Conservation (phyloP, 2,113 vertebrate genomes). For the Atrichornis clamosus region DNA sequence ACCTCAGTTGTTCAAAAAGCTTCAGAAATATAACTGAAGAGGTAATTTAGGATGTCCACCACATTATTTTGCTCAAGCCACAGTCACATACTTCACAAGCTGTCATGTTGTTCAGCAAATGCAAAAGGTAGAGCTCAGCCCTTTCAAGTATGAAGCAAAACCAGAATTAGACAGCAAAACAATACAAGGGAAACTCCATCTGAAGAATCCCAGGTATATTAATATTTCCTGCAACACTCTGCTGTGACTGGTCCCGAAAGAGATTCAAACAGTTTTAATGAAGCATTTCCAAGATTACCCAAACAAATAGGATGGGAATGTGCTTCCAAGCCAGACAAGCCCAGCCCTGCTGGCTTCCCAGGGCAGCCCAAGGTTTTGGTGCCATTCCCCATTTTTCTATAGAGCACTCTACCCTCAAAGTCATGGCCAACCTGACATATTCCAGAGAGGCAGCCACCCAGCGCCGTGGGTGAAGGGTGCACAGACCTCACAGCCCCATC, state of each 20-base stretch:
- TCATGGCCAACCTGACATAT: rapidly evolving
- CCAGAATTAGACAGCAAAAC: not conserved
- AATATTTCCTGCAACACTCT: not conserved
- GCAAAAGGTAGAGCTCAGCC: not conserved
- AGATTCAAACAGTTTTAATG: not conserved
- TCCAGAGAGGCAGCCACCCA: not conserved
- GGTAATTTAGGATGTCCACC: not conserved
- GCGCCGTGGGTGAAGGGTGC: not conserved
- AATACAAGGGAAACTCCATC: not conserved
- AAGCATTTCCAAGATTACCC: not conserved
- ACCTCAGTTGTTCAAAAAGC: not conserved
- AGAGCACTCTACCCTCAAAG: rapidly evolving
- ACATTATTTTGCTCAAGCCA: not conserved
- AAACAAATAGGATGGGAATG: not conserved
- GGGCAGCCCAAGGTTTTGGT: rapidly evolving
- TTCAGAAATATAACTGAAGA: not conserved
- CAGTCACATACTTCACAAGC: not conserved
- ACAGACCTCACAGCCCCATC: not conserved
- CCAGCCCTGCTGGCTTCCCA: not conserved
- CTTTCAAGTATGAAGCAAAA: constrained; percentile 7
- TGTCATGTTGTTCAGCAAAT: not conserved
- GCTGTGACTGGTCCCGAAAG: not conserved
- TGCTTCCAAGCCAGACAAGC: not conserved
- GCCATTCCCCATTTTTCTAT: not conserved
- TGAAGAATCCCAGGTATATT: not conserved